Evolutionary conservation across 1,140 invertebrate genomes (phyloP).

Genomic region (Drosophila bocqueti): DNA sequence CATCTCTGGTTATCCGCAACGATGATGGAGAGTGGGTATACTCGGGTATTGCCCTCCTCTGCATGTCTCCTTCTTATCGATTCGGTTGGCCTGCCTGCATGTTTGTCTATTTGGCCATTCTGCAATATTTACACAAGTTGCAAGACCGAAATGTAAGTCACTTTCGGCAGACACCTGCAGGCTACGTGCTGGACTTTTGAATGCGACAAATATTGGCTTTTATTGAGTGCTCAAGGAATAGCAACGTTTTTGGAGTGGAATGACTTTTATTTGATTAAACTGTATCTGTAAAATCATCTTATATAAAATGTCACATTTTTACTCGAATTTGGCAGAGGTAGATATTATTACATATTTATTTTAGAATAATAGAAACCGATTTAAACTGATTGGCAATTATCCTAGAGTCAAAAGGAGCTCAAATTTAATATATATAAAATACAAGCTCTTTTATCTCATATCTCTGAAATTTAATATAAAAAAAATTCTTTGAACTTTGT

Average conservation of each 20-base stretch:
- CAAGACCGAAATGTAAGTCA: conserved; percentile 38
- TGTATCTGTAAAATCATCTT: background rate
- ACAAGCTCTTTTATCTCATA: background rate
- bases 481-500: background rate
- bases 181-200: conserved; percentile 32
- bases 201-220: conserved; percentile 58
- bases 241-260: background rate
- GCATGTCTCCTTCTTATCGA: conserved; percentile 13
- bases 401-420: background rate
- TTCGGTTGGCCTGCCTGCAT: conserved; percentile 23
- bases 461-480: background rate
- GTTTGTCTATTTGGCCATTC: conserved; percentile 27
- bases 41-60: conserved; percentile 1
- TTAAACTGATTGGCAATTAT: background rate
- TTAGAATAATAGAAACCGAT: background rate
- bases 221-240: conserved; percentile 37
- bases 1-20: conserved; percentile 38
- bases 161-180: conserved; percentile 44
- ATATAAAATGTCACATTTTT: background rate
- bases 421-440: background rate
- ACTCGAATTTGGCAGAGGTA: too few relatives aligned
- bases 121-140: conserved; percentile 46
- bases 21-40: conserved; percentile 14
- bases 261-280: conserved; percentile 4
- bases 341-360: background rate